These are phyloP conservation scores for Macrobrachium rosenbergii DNA, from an alignment of 1,140 invertebrate genomes.

Conservation along the genomic window DNA sequence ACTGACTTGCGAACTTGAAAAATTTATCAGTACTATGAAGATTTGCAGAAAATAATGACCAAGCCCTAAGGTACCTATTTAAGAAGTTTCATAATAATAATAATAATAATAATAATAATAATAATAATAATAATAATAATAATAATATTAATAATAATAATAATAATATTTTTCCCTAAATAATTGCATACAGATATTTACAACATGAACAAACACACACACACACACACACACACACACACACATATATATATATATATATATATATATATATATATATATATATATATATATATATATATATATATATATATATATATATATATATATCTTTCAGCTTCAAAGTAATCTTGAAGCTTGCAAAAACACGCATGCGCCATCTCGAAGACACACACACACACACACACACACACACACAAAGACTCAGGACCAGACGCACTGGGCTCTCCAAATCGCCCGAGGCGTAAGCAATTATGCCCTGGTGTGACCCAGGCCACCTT, in stretches of 20 bases:
- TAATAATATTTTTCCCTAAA: not conserved
- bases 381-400: too few species aligned
- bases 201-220: not conserved
- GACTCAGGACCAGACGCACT: too few species aligned
- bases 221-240: not conserved
- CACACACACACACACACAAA: too few species aligned
- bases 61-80: too few species aligned
- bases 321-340: not conserved
- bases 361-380: too few species aligned
- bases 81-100: not conserved
- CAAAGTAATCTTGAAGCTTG: not conserved
- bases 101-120: not conserved
- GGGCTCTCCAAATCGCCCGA: too few species aligned
- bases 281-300: constrained; percentile 22
- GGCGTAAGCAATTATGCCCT: too few species aligned
- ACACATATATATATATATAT: constrained; percentile 7
- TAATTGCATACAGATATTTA: not conserved
- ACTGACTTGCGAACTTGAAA: too few species aligned
- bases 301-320: not conserved
- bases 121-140: not conserved
- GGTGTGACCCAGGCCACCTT: too few species aligned
- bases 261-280: constrained; percentile 22
- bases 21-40: not conserved
- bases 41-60: not conserved
- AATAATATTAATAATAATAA: not conserved